A percentile compares a stretch with the other conserved stretches of the same genome.
Evolutionary conservation across 2,113 vertebrate genomes (phyloP).

Genomic region (Pithys albifrons): DNA sequence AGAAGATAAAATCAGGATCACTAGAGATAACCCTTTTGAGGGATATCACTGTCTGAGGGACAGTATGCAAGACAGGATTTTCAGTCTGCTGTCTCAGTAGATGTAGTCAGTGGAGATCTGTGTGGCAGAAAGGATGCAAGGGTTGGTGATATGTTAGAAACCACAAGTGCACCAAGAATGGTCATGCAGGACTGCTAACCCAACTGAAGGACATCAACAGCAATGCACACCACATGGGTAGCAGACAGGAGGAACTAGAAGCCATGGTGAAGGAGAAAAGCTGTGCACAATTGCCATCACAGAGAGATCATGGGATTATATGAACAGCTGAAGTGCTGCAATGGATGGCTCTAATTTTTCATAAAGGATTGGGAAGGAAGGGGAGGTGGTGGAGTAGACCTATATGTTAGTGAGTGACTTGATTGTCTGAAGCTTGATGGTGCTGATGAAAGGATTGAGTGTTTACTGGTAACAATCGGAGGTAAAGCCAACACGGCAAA

Average conservation of each 20-base stretch:
- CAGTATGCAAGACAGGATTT: neutral
- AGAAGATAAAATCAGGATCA: neutral
- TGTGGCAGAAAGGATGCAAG: neutral
- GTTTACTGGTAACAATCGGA: neutral
- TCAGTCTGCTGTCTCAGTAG: neutral
- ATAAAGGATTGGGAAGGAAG: neutral
- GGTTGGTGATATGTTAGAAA: neutral
- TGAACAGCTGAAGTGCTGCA: neutral
- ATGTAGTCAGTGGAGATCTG: neutral
- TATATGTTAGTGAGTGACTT: neutral
- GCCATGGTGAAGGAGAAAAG: neutral
- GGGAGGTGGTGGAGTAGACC: neutral
- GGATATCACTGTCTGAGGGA: neutral
- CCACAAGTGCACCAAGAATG: neutral
- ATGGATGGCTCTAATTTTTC: neutral
- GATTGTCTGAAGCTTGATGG: neutral
- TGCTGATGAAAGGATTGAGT: neutral
- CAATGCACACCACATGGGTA: accelerated
- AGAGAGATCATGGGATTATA: accelerated
- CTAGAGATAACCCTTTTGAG: neutral
- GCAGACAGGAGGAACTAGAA: neutral
- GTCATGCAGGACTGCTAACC: neutral
- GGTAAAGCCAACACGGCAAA: neutral
- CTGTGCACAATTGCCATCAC: neutral
- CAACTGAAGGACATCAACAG: neutral